Base-by-base conservation (phyloP, 2,113 vertebrate genomes). In the Periophthalmus modestus region DNA sequence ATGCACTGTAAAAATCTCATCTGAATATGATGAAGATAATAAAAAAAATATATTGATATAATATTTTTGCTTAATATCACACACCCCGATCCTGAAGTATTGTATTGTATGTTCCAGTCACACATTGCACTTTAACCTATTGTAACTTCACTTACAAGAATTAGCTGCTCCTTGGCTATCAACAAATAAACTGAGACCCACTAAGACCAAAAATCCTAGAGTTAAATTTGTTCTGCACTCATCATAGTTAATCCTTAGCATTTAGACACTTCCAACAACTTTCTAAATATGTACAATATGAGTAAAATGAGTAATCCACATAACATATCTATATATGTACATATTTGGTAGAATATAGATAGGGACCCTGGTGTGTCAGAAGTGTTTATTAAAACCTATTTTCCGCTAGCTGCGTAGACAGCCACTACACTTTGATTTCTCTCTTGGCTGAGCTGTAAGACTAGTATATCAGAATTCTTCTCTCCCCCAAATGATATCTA, bases 321-420 rank as follows among this genome's bases (percentile, higher is more conserved):
- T 7, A 7, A 68, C n/a, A 55, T 55, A 55, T 55, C n/a, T 54
- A 54, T 19, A 39, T 39, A 39, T 39, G 73, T 78, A 71, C 52
- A 72, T 47, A 76, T 84, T 69, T 69, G 80, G 74, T 80, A 73
- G 79, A 79, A 82, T 77, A 78, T 80, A 75, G 84, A 89, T 73
- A 79, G 78, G 79, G 87, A 79, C 85, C 69, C 67, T 39, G 28
- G 77, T 84, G 83, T 87, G 85, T 84, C 80, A 80, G 75, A 84
- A 84, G 85, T 91, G 88, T 90, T 90, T 89, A 90, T 89, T 89
- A 89, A 78, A 81, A 90, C 66, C 82, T 75, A 77, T 85, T 87
- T 88, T 88, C 79, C 82, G 82, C 79, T 80, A 66, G 69, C 72
- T 78, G 77, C 77, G 70, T 50, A 82, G 70, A 74, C 77, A 68